These are phyloP conservation scores for Corella eumyota DNA, from an alignment of 23 tunicate genomes.

Conservation along the genomic window DNA sequence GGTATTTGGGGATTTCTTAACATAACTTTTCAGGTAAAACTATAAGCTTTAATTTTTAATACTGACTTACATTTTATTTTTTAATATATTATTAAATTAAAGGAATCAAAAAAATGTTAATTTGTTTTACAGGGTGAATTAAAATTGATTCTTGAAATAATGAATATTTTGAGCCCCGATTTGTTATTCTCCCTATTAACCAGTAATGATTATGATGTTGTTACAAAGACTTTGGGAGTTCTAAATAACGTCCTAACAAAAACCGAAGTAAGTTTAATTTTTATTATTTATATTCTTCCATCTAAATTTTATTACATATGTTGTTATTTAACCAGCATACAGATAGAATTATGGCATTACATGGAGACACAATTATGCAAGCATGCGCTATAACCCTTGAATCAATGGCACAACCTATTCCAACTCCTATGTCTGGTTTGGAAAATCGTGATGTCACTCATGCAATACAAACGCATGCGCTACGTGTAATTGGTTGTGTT, in stretches of 20 bases:
- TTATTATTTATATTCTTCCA: too few species aligned
- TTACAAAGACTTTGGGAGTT: conserved; percentile 44
- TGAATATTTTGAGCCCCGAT: conserved; percentile 34
- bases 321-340: conserved; percentile 21
- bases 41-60: not conserved
- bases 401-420: conserved; percentile 7
- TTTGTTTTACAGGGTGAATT: conserved; percentile 34
- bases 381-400: conserved; percentile 44
- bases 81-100: not conserved
- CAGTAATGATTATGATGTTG: conserved; percentile 26
- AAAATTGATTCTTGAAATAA: conserved; percentile 28
- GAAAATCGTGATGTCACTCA: conserved; percentile 4
- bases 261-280: conserved; percentile 11
- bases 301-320: too few species aligned
- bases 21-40: conserved; percentile 33
- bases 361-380: conserved; percentile 64
- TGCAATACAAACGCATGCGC: conserved; percentile 16
- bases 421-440: not conserved
- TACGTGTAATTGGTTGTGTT: conserved; percentile 44
- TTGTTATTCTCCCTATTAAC: conserved; percentile 20
- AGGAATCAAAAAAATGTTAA: too few species aligned
- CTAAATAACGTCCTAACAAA: conserved; percentile 34
- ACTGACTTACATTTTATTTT: not conserved
- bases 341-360: conserved; percentile 25
- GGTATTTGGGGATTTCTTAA: conserved; percentile 60